Base-by-base conservation (phyloP, 2,888 invertebrate species). In the Therioaphis trifolii region DNA sequence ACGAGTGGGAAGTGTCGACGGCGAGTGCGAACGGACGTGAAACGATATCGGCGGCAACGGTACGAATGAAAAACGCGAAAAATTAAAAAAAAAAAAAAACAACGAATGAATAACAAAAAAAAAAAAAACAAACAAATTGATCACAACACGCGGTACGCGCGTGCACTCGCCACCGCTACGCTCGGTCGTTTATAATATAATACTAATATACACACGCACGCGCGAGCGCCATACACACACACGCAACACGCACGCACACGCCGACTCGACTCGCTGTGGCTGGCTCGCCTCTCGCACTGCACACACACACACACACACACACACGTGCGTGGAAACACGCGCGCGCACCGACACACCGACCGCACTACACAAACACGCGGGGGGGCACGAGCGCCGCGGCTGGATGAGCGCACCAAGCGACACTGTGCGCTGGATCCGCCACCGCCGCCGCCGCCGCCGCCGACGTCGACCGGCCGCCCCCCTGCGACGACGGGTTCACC, bases 401-500 rank as follows among this genome's bases (percentile, higher is more conserved):
- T 80, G 43, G 61, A 76, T 61, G 58, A 75, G 61, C 75, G 75
- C 18, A 24, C 61, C 61, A 61, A 76, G 74, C 74, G 78, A 68
- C 68, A 68, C 79, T 55, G 63, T 61, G 61, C 61, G 68, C 78
- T 46, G 80, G 58, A 80, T 72, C 58, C 29, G 29, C 55, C 58
- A 9, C 71, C 80, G 61, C 66, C 27, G 49, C 49, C 49, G 85
- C 71, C 89, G 89, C 85, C 58, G 75, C 76, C 77, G 63, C 84
- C 78, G 61, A 69, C 35, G 35, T 63, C 78, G 55, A 43, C 63
- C 84, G 15, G 58, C 84, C 78, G 35, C 76, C 72, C 77, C 79
- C 85, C 55, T 27, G 85, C 86, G 87, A 86, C 86, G 86, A 87
- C 85, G 85, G 84, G 86, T 87, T 86, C 86, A 86, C 86, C 86